Base-by-base conservation (phyloP, 2,797 vertebrate genomes). In the Anguilla megastoma region DNA sequence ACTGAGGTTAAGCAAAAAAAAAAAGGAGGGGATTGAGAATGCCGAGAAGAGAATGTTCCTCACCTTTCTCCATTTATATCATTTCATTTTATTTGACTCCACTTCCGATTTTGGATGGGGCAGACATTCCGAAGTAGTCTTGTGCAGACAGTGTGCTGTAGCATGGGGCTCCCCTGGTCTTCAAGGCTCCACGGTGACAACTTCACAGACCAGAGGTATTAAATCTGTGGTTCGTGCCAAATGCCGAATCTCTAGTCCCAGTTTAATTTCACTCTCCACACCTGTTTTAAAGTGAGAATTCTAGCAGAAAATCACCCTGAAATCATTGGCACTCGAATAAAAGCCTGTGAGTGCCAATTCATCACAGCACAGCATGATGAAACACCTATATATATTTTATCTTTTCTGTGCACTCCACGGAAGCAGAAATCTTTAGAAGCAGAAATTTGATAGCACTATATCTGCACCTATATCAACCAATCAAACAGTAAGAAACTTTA, bases 1-100 rank as follows among this genome's bases (percentile, higher is more conserved):
- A 41, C 12, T 60, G 52, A 79, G 18, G 71, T 10, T 87, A 5
- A n/a, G 71, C 54, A n/a, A 86, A 9, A 52, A 80, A 58, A 87
- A 79, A 80, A 56, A 30, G 14, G 41, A 82, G 41, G 18, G 21
- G 45, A 24, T 48, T n/a, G 18, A 45, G 41, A 21, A 8, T 21
- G 33, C 21, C 1, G 10, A 8, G 76, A 80, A 36, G 36, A 36
- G 76, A 2, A 3, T 16, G 27, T 1, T 45, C 27, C 16, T 21
- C 16, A 2, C 36, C 45, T 45, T 45, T 6, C 36, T 8, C 33
- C 0, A 6, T 45, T n/a, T 18, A 36, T 3, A n/a, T n/a, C n/a
- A n/a, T n/a, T n/a, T n/a, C 21, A 12, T 41, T 12, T 82, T 48
- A 50, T 48, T 82, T 82, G 63, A 69, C 63, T 82, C 8, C 41